Evolutionary conservation across 2,888 invertebrate genomes (phyloP).

Genomic region (Andricus quercusramuli): DNA sequence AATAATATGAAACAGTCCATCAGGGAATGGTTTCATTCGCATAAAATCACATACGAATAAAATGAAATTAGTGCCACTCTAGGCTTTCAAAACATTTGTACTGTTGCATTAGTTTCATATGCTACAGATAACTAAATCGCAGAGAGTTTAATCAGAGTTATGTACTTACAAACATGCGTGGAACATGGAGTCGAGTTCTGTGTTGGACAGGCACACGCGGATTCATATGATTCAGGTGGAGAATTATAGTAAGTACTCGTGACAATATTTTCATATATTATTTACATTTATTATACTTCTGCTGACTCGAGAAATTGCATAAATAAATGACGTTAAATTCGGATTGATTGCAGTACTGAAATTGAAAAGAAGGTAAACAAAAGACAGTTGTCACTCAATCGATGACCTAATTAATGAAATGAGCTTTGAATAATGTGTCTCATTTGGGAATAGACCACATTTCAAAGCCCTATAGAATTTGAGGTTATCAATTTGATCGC

Average conservation of each 20-base stretch:
- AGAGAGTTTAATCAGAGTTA: slow-evolving; percentile 27
- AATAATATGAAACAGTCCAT: slow-evolving; percentile 8
- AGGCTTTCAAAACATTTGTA: slow-evolving; percentile 14
- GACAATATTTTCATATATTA: slow-evolving; percentile 22
- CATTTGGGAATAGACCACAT: neutral
- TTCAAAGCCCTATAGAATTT: neutral
- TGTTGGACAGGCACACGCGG: slow-evolving; percentile 18
- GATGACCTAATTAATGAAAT: neutral
- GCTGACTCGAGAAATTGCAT: neutral
- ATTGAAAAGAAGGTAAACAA: neutral
- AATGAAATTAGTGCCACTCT: slow-evolving; percentile 7
- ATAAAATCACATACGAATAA: neutral
- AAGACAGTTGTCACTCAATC: neutral
- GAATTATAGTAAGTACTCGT: slow-evolving; percentile 18
- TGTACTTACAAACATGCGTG: neutral
- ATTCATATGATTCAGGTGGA: slow-evolving; percentile 25
- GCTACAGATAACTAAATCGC: neutral
- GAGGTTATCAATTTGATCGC: no score
- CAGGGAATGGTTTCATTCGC: neutral
- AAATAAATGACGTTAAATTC: neutral
- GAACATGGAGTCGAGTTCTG: neutral
- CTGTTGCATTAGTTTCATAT: slow-evolving; percentile 2
- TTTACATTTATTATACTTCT: slow-evolving; percentile 1
- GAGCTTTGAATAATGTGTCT: neutral
- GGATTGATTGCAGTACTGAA: neutral